phyloP scores from a whole-genome alignment of 2,113 vertebrate genomes.

The Myotis davidii region DNA sequence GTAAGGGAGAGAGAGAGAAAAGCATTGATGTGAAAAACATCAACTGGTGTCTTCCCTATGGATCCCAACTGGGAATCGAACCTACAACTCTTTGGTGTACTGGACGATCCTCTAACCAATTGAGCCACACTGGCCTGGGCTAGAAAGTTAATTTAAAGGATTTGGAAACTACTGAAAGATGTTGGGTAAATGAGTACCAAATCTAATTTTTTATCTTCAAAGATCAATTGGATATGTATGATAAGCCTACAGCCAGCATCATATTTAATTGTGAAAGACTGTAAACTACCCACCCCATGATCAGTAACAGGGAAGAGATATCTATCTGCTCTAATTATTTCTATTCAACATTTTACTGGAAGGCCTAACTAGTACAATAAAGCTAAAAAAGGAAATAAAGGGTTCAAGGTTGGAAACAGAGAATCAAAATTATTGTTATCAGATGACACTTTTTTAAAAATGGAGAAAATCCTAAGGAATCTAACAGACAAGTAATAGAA shows the following conservation, averaged over 20 bases:
- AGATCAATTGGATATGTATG: not conserved
- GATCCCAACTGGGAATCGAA: no score
- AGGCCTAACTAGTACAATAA: not conserved
- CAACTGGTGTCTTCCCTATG: no score
- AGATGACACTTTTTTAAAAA: not conserved
- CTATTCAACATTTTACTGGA: not conserved
- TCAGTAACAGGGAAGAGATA: not conserved
- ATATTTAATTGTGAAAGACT: not conserved
- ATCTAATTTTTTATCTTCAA: slow-evolving; percentile 31
- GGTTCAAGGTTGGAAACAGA: not conserved
- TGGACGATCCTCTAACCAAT: no score
- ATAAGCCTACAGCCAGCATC: not conserved
- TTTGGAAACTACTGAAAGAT: not conserved
- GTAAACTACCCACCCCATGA: not conserved
- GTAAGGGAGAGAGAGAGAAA: no score
- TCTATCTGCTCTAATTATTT: not conserved
- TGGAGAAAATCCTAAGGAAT: not conserved
- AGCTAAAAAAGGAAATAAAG: not conserved
- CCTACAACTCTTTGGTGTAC: no score
- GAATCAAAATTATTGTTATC: slow-evolving; percentile 33
- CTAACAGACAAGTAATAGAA: not conserved
- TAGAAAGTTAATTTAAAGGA: not conserved
- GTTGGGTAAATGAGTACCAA: not conserved
- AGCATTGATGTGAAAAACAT: no score
- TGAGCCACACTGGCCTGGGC: no score